Evolutionary conservation across 53 echinoderm and acorn worm genomes (phyloP).

Genomic region (Patiria pectinifera): DNA sequence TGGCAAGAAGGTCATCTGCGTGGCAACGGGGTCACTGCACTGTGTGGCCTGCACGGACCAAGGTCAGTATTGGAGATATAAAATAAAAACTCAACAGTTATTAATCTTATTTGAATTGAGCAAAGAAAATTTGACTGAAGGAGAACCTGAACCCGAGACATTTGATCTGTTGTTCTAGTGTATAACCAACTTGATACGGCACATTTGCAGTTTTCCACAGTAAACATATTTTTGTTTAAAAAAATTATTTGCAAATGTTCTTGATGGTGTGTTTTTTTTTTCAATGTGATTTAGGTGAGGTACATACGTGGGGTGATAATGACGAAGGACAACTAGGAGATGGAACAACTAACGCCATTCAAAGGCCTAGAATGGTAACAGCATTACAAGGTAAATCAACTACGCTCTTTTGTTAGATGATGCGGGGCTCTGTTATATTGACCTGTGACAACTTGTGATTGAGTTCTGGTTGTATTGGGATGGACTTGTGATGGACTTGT

Average conservation of each 20-base stretch:
- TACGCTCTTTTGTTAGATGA: no score
- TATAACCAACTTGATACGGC: not conserved
- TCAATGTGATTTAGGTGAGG: conserved; percentile 76
- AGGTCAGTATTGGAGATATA: conserved; percentile 62
- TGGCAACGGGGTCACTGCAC: conserved; percentile 97
- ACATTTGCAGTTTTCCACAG: no score
- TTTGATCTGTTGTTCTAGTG: not conserved
- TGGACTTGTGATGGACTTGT: no score
- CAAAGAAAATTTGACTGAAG: not conserved
- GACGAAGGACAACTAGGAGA: conserved; percentile 98
- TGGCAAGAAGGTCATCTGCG: conserved; percentile 94
- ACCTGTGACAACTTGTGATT: no score
- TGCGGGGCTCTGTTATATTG: no score
- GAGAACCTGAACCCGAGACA: not conserved
- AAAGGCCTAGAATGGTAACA: conserved; percentile 93
- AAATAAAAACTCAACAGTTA: no score
- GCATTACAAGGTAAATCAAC: conserved; percentile 83
- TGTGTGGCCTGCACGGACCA: conserved; percentile 95
- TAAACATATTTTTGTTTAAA: not conserved
- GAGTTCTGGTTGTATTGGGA: no score
- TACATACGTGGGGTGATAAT: conserved; percentile 98
- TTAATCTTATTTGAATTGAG: not conserved
- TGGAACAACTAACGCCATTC: conserved; percentile 96
- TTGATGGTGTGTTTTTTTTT: not conserved
- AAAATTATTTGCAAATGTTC: not conserved